Base-by-base conservation (phyloP, 2,113 vertebrate species). In the Dicerorhinus sumatrensis region DNA sequence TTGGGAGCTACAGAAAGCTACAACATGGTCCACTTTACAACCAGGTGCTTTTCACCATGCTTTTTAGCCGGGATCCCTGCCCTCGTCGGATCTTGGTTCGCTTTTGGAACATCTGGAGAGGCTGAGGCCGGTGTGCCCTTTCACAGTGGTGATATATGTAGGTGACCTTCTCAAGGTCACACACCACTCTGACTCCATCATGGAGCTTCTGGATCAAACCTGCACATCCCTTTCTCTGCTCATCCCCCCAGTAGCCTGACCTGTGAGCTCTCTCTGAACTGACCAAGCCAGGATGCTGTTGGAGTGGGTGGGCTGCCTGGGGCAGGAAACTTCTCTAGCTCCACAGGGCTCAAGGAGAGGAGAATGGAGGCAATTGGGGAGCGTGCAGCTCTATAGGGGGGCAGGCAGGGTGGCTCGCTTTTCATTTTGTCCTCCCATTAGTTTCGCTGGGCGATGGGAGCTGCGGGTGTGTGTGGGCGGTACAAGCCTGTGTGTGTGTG, bases 331-430 rank as follows among this genome's bases (percentile, higher is more conserved):
- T 36, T n/a, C 1, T 0, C 36, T n/a, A 89, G 36, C 82, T 62
- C 17, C 67, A 0, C 4, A 13, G 23, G 12, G 18, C 46, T 23
- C 60, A 11, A 54, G 42, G 21, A 70, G 20, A 58, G 42, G 65
- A 33, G 39, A 54, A 11, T 1, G 56, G 70, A 88, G 46, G 25
- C 29, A 1, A 2, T 6, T 39, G 42, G 46, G 42, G 46, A 27
- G 11, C 1, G 0, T 8, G 58, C 8, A 51, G n/a, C 42, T 62
- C 60, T 27, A 1, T 17, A 5, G 20, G 2, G 58, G 42, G 79
- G 16, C 33, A 5, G 8, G 29, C 36, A 48, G 46, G 62, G 39
- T 3, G 33, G 36, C 27, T 48, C 9, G 1, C 77, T 31, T 87
- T 73, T 86, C 23, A 4, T 87, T 70, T 58, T 94, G 70, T 85